Evolutionary conservation across 2,113 vertebrate species (phyloP).

Genomic region (Apeltes quadracus): DNA sequence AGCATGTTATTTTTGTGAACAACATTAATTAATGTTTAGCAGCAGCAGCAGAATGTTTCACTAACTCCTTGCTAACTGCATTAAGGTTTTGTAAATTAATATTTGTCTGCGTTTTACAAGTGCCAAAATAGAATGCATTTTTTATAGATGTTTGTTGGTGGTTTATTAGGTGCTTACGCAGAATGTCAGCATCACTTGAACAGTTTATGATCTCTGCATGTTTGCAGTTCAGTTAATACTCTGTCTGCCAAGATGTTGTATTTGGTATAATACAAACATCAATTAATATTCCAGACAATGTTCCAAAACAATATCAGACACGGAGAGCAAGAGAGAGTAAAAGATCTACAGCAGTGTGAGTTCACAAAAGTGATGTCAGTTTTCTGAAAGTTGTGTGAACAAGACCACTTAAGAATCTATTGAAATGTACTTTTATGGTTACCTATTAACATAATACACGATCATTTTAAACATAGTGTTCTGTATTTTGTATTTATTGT

Average conservation of each 20-base stretch:
- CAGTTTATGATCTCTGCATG: constrained; percentile 11
- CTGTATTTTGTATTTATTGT: neutral
- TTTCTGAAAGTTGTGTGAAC: neutral
- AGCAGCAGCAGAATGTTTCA: neutral
- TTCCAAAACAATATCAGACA: constrained; percentile 22
- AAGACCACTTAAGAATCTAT: neutral
- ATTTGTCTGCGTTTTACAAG: neutral
- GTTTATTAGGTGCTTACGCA: neutral
- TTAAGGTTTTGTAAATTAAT: neutral
- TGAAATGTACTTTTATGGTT: neutral
- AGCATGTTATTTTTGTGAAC: neutral
- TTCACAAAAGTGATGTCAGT: neutral
- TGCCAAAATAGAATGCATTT: neutral
- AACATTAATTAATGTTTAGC: neutral
- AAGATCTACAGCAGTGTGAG: neutral
- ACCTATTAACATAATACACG: neutral
- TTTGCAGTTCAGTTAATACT: constrained; percentile 6
- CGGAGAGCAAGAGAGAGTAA: neutral
- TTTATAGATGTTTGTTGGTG: neutral
- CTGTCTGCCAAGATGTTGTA: constrained; percentile 39
- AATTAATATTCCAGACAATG: constrained; percentile 43
- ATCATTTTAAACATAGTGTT: neutral
- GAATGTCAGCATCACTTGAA: neutral
- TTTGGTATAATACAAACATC: constrained; percentile 51
- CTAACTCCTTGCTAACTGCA: neutral